Conservation (phyloP, 1,140 invertebrate species). For the Trichonephila clavipes region DNA sequence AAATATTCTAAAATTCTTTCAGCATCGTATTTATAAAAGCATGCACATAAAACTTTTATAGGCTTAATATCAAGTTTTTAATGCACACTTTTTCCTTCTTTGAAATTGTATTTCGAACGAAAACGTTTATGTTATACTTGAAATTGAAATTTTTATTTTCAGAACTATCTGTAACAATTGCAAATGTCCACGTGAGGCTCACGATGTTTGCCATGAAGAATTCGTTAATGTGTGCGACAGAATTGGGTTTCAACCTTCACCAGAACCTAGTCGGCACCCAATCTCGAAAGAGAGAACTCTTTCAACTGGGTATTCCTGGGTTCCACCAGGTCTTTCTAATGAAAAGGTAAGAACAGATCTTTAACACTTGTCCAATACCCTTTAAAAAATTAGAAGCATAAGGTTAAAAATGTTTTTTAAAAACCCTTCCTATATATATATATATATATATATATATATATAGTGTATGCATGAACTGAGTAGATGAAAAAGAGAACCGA, state of each 20-base stretch:
- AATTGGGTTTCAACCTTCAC: slow-evolving; percentile 86
- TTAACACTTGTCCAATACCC: too few species aligned
- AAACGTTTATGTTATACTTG: not conserved
- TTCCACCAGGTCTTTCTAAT: slow-evolving; percentile 88
- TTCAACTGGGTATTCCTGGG: slow-evolving; percentile 88
- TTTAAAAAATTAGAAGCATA: too few species aligned
- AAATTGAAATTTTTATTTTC: not conserved
- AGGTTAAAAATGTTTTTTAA: too few species aligned
- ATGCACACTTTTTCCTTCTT: too few species aligned
- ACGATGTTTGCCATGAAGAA: slow-evolving; percentile 94
- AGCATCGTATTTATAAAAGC: too few species aligned
- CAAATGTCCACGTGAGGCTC: slow-evolving; percentile 91
- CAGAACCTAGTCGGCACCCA: slow-evolving; percentile 79
- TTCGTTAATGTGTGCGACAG: slow-evolving; percentile 90
- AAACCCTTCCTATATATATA: too few species aligned
- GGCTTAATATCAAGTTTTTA: too few species aligned
- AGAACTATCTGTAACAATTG: slow-evolving; percentile 93
- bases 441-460: too few species aligned
- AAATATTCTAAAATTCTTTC: too few species aligned
- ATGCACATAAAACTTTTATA: too few species aligned
- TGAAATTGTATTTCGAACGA: not conserved
- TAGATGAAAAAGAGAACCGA: too few species aligned
- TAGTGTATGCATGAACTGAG: too few species aligned
- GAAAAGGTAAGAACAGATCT: slow-evolving; percentile 82
- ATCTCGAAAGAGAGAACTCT: slow-evolving; percentile 78